Base-by-base conservation (phyloP, 30 jellyfish, hydroid and myxozoan genomes). In the Cassiopea xamachana region DNA sequence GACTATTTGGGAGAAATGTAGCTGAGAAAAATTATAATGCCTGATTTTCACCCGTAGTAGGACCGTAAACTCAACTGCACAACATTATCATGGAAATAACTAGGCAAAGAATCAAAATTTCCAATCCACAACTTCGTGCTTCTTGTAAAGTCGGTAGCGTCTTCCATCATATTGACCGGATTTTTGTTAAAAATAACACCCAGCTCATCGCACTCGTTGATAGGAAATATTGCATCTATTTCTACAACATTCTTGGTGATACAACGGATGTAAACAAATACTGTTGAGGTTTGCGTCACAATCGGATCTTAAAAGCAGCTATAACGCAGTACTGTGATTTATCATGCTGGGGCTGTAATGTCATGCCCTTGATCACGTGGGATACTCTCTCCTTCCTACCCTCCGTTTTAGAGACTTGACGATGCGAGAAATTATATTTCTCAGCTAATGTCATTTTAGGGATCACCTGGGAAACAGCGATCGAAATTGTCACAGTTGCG, bases 401-500 rank as follows among this genome's bases (percentile, higher is more conserved):
- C 50, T 71, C 17, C 80, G 39, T 27, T 71, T n/a, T 43, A 16
- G 55, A 71, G 80, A 71, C 18, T 71, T 71, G 80, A 71, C 27
- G 18, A 71, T 0, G 80, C 55, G 58, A 71, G 80, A 71, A 43
- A 17, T 64, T 55, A 39, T 4, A 5, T 71, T 71, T 71, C 80
- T 71, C 80, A 71, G 80, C 15, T 71, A 1, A 71, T 71, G 80
- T 14, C 80, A 71, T 71, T 71, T 43, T 71, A 44, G 50, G 15
- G 58, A 18, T 19, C 51, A 71, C 7, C 74, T 17, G 55, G 39
- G 80, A 5, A 18, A 43, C 80, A 14, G 80, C 27, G 80, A 71
- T 71, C 12, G 12, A 4, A 71, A 71, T 71, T n/a, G 80, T 8
- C 80, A 13, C 80, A 18, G 80, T 27, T 6, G 80, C 47, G 16